Percentiles rank a stretch among this genome's conserved stretches.
These are phyloP conservation scores for Catostomus latipinnis DNA, from an alignment of 2,797 vertebrate genomes.

Conservation along the genomic window DNA sequence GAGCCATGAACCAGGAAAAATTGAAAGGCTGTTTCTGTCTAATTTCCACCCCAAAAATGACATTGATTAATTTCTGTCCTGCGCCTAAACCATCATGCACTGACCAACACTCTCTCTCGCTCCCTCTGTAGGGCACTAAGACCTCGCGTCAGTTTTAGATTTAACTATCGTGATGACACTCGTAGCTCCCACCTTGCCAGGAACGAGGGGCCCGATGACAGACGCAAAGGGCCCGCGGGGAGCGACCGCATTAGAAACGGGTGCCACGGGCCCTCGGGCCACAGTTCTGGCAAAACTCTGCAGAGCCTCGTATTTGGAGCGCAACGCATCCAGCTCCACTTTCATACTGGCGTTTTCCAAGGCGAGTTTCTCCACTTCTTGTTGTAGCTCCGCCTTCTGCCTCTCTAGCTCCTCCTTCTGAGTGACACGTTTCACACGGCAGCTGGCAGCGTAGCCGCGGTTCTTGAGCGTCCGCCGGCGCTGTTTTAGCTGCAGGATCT, in stretches of 20 bases:
- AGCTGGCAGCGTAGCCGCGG: constrained; percentile 96
- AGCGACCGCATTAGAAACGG: constrained; percentile 85
- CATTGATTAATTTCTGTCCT: constrained; percentile 55
- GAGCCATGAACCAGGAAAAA: constrained; percentile 27
- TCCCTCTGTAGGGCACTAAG: constrained; percentile 81
- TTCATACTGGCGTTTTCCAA: constrained; percentile 95
- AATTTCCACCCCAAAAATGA: constrained; percentile 7
- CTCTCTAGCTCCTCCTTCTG: constrained; percentile 99
- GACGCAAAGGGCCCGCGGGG: constrained; percentile 85
- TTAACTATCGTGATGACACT: constrained; percentile 99
- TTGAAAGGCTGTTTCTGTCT: constrained; percentile 11
- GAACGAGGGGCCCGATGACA: constrained; percentile 90
- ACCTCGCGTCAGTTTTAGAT: constrained; percentile 94
- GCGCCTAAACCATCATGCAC: constrained; percentile 65
- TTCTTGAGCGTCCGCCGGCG: constrained; percentile 97
- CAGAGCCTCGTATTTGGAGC: constrained; percentile 97
- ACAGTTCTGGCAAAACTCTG: constrained; percentile 98
- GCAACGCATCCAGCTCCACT: constrained; percentile 93
- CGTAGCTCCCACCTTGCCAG: constrained; percentile 95
- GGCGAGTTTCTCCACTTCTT: constrained; percentile 98
- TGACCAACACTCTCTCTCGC: constrained; percentile 66
- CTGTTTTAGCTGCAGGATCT: constrained; percentile 97
- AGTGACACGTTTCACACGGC: constrained; percentile 94
- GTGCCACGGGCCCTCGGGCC: constrained; percentile 89
- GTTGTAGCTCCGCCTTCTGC: constrained; percentile 96